Evolutionary conservation across 2,888 invertebrate species (phyloP).

Genomic region (Buathra laborator): DNA sequence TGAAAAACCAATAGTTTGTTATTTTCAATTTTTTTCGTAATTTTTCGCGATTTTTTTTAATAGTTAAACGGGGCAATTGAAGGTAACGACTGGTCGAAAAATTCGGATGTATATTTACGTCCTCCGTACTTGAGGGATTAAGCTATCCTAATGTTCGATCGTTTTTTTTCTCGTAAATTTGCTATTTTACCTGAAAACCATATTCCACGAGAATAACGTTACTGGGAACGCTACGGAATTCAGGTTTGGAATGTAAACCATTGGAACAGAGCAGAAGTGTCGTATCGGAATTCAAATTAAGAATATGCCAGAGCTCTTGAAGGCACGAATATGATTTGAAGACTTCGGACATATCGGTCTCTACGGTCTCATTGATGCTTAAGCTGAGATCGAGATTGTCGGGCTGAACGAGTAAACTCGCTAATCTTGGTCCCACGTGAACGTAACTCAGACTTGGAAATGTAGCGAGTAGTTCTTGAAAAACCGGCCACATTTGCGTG

Average conservation of each 20-base stretch:
- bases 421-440: slow-evolving; percentile 87
- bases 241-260: slow-evolving; percentile 84
- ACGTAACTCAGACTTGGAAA: slow-evolving; percentile 87
- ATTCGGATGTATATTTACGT: too few species aligned
- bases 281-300: slow-evolving; percentile 83
- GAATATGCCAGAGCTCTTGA: slow-evolving; percentile 85
- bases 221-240: slow-evolving; percentile 85
- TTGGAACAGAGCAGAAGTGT: slow-evolving; percentile 85
- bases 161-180: too few species aligned
- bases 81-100: too few species aligned
- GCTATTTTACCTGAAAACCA: slow-evolving; percentile 86
- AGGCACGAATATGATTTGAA: slow-evolving; percentile 83
- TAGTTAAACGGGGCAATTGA: too few species aligned
- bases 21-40: too few species aligned
- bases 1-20: too few species aligned
- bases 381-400: slow-evolving; percentile 82
- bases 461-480: slow-evolving; percentile 86
- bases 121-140: too few species aligned
- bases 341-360: slow-evolving; percentile 84
- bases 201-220: slow-evolving; percentile 87
- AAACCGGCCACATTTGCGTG: slow-evolving; percentile 86
- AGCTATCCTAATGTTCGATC: too few species aligned
- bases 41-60: too few species aligned
- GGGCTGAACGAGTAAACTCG: slow-evolving; percentile 86
- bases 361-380: slow-evolving; percentile 83